A percentile compares a stretch with the other conserved stretches of the same genome.
These are phyloP conservation scores for Athene noctua DNA, from an alignment of 2,113 vertebrate genomes.

Conservation along the genomic window DNA sequence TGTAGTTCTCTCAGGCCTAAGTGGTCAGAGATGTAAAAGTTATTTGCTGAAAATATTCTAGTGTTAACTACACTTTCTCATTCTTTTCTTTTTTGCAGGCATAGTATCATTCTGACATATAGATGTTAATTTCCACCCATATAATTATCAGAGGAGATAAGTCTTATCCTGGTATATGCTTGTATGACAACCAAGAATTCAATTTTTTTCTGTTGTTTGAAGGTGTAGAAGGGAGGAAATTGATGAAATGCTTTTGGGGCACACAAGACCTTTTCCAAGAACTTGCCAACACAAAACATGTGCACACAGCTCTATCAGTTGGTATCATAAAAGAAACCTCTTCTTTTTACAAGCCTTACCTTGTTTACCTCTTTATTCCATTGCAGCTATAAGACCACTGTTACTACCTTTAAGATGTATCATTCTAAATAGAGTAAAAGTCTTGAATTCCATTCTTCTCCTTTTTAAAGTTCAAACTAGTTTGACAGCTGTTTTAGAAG, in stretches of 20 bases:
- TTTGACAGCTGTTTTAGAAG: background rate
- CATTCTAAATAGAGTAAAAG: background rate
- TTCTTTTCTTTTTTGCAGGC: background rate
- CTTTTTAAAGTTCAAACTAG: background rate
- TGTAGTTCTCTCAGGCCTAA: background rate
- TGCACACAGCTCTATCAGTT: background rate
- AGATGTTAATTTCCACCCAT: background rate
- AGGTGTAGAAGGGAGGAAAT: background rate
- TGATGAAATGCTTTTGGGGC: background rate
- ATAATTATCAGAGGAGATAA: background rate
- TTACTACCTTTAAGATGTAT: background rate
- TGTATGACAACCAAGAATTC: background rate
- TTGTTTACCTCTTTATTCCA: background rate
- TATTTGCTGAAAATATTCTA: background rate
- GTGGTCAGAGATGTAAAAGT: background rate
- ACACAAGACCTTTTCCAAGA: background rate
- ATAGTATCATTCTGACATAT: background rate
- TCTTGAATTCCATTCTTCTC: background rate
- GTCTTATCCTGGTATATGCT: background rate
- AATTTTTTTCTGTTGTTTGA: background rate
- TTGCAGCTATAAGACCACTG: background rate
- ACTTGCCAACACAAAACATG: rapidly evolving
- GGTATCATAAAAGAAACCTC: background rate
- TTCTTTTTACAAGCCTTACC: background rate
- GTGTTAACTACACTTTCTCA: background rate